These are phyloP conservation scores for Myotis brandtii DNA, from an alignment of 2,113 vertebrate species.

Conservation along the genomic window DNA sequence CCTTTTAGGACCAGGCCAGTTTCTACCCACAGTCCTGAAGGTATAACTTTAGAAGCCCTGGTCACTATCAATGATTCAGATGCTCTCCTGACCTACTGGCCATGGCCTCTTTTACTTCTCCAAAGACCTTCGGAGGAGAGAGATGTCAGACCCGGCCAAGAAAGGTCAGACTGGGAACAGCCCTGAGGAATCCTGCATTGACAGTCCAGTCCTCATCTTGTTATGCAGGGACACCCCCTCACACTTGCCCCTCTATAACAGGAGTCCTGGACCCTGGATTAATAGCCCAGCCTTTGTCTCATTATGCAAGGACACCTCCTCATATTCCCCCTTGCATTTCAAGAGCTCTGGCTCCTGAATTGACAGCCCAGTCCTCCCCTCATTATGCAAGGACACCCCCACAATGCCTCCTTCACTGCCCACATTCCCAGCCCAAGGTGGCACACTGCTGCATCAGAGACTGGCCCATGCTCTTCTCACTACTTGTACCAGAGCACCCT, in stretches of 20 bases:
- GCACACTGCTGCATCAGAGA: not conserved
- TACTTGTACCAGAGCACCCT: not conserved
- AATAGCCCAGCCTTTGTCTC: not conserved
- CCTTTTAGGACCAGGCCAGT: not conserved
- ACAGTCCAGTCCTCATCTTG: not conserved
- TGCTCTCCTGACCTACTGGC: not conserved
- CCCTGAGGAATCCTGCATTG: not conserved
- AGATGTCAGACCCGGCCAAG: rapidly evolving
- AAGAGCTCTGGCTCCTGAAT: not conserved
- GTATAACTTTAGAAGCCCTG: not conserved
- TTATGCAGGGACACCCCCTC: not conserved
- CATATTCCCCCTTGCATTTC: not conserved
- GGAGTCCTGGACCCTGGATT: not conserved
- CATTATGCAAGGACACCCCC: not conserved
- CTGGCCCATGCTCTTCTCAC: too few relatives aligned
- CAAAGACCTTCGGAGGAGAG: not conserved
- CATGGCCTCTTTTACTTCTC: not conserved
- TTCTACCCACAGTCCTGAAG: rapidly evolving
- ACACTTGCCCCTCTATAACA: too few relatives aligned
- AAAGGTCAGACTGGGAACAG: not conserved
- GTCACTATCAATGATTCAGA: not conserved
- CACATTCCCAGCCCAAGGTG: not conserved
- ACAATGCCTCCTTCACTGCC: not conserved
- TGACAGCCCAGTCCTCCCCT: not conserved
- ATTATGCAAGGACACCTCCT: not conserved